Conservation (phyloP, 2,888 invertebrate species). For the Entomobrya multifasciata region DNA sequence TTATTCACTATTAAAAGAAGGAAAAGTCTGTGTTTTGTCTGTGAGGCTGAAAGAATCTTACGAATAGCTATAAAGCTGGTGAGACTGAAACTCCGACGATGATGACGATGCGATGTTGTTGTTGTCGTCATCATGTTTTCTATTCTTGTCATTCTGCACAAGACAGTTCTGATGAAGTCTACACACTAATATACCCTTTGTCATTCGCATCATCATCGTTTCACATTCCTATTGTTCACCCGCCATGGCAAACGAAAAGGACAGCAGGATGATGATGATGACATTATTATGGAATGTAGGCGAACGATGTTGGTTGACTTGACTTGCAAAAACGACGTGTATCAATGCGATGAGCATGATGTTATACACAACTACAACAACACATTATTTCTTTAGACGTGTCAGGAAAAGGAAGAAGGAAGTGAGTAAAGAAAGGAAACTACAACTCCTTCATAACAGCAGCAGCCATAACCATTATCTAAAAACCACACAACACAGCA, state of each 20-base stretch:
- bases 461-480: not conserved
- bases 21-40: not conserved
- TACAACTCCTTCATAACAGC: not conserved
- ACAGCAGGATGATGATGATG: not conserved
- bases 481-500: not conserved
- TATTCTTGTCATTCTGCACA: constrained; percentile 41
- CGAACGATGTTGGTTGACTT: not conserved
- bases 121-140: not conserved
- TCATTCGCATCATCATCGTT: constrained; percentile 21
- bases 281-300: not conserved
- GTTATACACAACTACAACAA: not conserved
- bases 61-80: not conserved
- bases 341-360: not conserved
- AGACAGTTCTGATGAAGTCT: constrained; percentile 48
- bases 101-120: constrained; percentile 18
- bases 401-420: not conserved
- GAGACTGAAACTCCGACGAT: too few relatives aligned
- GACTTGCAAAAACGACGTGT: not conserved
- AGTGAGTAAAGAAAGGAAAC: not conserved
- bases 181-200: constrained; percentile 39
- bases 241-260: not conserved
- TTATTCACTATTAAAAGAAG: not conserved
- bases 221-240: constrained; percentile 30
- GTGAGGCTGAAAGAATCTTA: constrained; percentile 2
- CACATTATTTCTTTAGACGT: not conserved